These are phyloP conservation scores for Adelosebastes latens DNA, from an alignment of 2,797 vertebrate genomes.

Conservation along the genomic window DNA sequence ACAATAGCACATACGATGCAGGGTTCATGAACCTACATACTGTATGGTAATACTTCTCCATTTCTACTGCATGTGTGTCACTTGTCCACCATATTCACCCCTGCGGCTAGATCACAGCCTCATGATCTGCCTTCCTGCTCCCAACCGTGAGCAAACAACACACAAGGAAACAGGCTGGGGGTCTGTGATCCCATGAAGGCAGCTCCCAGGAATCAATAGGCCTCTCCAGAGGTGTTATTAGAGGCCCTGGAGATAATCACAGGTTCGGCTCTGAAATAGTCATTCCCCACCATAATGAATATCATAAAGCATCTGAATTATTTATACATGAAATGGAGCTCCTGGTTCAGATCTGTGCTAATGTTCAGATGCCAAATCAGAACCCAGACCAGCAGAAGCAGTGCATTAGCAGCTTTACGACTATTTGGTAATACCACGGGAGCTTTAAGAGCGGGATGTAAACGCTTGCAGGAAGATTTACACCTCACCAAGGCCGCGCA, in stretches of 20 bases:
- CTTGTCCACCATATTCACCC: slow-evolving; percentile 15
- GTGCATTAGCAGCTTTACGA: slow-evolving; percentile 26
- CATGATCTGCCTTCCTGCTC: slow-evolving; percentile 24
- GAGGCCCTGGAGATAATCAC: slow-evolving; percentile 62
- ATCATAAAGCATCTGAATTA: slow-evolving; percentile 67
- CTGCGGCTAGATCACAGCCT: slow-evolving; percentile 21
- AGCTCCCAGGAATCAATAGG: slow-evolving; percentile 67
- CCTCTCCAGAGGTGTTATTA: slow-evolving; percentile 60
- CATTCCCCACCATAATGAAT: slow-evolving; percentile 60
- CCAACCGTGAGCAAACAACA: slow-evolving; percentile 47
- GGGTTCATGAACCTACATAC: slow-evolving; percentile 7
- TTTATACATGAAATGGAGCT: slow-evolving; percentile 58
- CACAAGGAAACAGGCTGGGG: slow-evolving; percentile 16
- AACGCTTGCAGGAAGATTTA: slow-evolving; percentile 43
- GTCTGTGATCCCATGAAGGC: slow-evolving; percentile 30
- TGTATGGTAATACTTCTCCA: slow-evolving; percentile 4
- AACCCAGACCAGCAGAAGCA: not conserved
- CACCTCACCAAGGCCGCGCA: not conserved
- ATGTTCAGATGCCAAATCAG: slow-evolving; percentile 18
- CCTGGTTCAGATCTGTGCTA: slow-evolving; percentile 29
- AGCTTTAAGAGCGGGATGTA: not conserved
- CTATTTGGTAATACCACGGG: not conserved
- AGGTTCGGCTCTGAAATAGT: slow-evolving; percentile 53
- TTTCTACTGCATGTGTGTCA: slow-evolving; percentile 6
- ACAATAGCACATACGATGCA: not conserved